Evolutionary conservation across 2,888 invertebrate genomes (phyloP).

Genomic region (Zaprionus obscuricornis): DNA sequence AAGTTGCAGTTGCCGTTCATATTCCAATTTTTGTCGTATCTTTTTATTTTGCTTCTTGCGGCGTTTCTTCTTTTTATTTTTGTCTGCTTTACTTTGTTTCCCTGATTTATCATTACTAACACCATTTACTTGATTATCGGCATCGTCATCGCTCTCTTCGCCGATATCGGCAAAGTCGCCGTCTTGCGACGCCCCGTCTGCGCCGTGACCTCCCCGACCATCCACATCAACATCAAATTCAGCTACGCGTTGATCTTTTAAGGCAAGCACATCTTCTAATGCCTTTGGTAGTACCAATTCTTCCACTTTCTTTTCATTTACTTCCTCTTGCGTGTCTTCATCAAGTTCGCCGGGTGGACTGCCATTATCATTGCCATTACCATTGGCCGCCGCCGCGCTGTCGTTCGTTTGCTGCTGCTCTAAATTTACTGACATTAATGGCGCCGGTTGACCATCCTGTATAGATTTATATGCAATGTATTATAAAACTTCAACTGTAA

Average conservation of each 20-base stretch:
- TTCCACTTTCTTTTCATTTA: conserved; percentile 84
- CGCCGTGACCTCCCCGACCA: conserved; percentile 57
- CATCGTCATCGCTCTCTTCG: conserved; percentile 86
- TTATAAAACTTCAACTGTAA: background rate
- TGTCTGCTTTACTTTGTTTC: conserved; percentile 85
- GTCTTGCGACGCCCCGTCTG: conserved; percentile 68
- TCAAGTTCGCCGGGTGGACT: conserved; percentile 83
- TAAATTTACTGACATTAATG: conserved; percentile 85
- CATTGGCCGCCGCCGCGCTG: too few species aligned
- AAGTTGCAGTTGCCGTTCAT: conserved; percentile 59
- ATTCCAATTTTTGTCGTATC: conserved; percentile 83
- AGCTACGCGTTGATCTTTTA: conserved; percentile 93
- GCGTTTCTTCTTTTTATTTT: conserved; percentile 89
- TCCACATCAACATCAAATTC: conserved; percentile 86
- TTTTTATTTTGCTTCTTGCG: conserved; percentile 87
- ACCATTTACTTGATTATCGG: conserved; percentile 83
- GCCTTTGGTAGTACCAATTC: conserved; percentile 91
- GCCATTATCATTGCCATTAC: conserved; percentile 87
- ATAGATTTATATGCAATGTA: background rate
- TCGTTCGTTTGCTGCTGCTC: conserved; percentile 54
- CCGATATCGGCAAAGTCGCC: conserved; percentile 87
- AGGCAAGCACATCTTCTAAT: conserved; percentile 93
- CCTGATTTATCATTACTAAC: conserved; percentile 66
- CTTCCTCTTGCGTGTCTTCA: conserved; percentile 44
- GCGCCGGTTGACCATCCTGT: conserved; percentile 81